Percentiles rank a stretch among this genome's conserved stretches.
These are phyloP conservation scores for Synanthedon andrenaeformis DNA, from an alignment of 2,888 invertebrate species.

Conservation along the genomic window DNA sequence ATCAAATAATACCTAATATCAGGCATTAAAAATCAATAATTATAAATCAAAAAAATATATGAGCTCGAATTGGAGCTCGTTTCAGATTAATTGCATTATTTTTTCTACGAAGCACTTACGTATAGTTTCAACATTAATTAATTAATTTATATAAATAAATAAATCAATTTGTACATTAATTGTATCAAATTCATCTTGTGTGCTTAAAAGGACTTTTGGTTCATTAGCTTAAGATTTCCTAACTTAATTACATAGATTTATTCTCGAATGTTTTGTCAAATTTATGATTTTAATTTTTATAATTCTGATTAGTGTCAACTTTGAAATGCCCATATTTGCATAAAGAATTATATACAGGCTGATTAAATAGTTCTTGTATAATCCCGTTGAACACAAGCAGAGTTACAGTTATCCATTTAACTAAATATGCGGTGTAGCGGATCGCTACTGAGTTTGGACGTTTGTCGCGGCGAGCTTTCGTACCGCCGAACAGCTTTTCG, in stretches of 20 bases:
- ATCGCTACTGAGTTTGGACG: conserved; percentile 2
- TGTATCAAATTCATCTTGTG: no score
- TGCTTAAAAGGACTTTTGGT: no score
- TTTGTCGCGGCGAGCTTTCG: neutral
- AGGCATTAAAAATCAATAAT: no score
- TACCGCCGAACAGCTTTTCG: neutral
- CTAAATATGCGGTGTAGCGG: conserved; percentile 26
- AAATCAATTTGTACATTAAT: no score
- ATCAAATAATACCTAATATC: no score
- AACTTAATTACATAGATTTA: neutral
- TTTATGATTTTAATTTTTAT: neutral
- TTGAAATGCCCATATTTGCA: conserved; percentile 16
- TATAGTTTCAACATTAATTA: no score
- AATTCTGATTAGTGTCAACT: conserved; percentile 18
- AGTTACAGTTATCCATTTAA: conserved; percentile 43
- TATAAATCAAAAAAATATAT: no score
- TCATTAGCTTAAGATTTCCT: no score
- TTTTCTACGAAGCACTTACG: no score
- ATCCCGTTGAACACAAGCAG: conserved; percentile 18
- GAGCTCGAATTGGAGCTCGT: no score
- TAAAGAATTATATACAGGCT: conserved; percentile 28
- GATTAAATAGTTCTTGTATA: conserved; percentile 20
- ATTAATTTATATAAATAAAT: no score
- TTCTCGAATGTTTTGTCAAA: neutral
- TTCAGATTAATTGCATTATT: no score